Evolutionary conservation across 2,113 vertebrate genomes (phyloP).

Genomic region (Chiloscyllium plagiosum): DNA sequence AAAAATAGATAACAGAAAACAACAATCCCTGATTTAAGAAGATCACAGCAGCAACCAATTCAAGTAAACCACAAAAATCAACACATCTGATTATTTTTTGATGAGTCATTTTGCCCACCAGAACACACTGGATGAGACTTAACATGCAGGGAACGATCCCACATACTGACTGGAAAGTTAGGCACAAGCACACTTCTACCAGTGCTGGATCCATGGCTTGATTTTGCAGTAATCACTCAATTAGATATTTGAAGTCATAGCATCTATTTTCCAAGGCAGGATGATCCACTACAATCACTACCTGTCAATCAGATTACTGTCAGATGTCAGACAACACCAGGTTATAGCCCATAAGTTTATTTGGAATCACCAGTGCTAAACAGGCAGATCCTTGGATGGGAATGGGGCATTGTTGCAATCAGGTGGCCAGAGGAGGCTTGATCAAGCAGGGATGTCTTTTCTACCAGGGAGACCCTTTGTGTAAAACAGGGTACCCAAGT

Average conservation of each 20-base stretch:
- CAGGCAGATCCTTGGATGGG: too few relatives aligned
- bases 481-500: neutral
- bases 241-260: neutral
- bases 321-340: too few relatives aligned
- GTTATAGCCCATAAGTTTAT: too few relatives aligned
- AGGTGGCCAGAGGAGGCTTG: too few relatives aligned
- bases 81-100: neutral
- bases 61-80: neutral
- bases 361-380: too few relatives aligned
- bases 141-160: neutral
- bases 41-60: neutral
- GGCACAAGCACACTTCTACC: neutral
- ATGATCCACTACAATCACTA: neutral
- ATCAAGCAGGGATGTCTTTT: neutral
- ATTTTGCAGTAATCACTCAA: neutral
- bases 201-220: neutral
- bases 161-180: neutral
- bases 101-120: neutral
- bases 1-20: too few relatives aligned
- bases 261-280: neutral
- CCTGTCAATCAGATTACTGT: neutral
- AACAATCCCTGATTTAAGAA: neutral
- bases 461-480: neutral
- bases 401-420: too few relatives aligned
- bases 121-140: neutral